A percentile compares a stretch with the other conserved stretches of the same genome.
Evolutionary conservation across 2,113 vertebrate genomes (phyloP).

Genomic region (Ceyx margarethae): DNA sequence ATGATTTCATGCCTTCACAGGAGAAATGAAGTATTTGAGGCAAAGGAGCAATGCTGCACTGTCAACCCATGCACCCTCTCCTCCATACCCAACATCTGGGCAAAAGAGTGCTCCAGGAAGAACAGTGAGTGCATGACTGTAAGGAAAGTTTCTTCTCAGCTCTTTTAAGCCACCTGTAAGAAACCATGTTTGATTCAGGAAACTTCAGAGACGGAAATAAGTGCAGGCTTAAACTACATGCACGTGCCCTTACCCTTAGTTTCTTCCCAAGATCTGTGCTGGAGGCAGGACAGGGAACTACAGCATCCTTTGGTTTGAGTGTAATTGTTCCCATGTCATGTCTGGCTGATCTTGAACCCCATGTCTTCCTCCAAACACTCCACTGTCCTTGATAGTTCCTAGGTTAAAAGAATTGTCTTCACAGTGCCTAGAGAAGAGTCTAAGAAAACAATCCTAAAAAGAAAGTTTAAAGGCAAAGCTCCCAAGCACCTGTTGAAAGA

Average conservation of each 20-base stretch:
- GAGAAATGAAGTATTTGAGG: neutral
- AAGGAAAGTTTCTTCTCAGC: neutral
- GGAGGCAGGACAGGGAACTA: neutral
- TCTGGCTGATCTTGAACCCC: neutral
- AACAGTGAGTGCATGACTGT: neutral
- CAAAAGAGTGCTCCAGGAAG: neutral
- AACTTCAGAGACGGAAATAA: neutral
- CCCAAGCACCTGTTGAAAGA: neutral
- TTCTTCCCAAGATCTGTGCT: neutral
- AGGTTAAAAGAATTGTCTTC: neutral
- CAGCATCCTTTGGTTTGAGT: neutral
- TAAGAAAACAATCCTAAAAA: neutral
- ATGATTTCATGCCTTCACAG: neutral
- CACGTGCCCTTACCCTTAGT: neutral
- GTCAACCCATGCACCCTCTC: neutral
- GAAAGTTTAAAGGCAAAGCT: neutral
- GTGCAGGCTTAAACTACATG: neutral
- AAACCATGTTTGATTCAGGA: neutral
- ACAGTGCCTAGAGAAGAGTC: neutral
- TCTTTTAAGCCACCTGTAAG: neutral
- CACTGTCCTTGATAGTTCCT: accelerated
- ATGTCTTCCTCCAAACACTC: neutral
- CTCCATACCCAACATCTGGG: neutral
- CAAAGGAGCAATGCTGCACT: neutral
- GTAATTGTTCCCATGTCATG: accelerated